phyloP scores from a whole-genome alignment of 1,140 invertebrate species.

The Brachionus koreanus region DNA sequence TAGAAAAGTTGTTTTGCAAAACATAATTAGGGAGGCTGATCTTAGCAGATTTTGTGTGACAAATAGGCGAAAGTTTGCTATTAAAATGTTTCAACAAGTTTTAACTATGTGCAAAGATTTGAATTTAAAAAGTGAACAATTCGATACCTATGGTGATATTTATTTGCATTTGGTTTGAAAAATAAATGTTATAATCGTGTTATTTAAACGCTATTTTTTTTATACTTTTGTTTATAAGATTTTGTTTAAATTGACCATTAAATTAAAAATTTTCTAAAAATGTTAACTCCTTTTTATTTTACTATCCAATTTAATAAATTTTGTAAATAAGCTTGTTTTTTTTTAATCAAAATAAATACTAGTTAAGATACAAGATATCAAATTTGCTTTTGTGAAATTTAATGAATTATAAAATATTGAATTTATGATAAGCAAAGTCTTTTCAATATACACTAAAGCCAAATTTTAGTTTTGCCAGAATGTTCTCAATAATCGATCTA shows the following conservation, averaged over 20 bases:
- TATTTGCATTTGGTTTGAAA: not conserved
- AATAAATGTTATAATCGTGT: not conserved
- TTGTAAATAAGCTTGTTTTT: not conserved
- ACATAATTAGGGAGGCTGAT: not conserved
- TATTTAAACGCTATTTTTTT: not conserved
- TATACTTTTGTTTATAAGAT: not conserved
- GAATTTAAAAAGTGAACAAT: not conserved
- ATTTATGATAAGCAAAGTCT: no score
- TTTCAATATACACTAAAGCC: no score
- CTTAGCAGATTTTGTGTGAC: not conserved
- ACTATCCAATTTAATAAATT: not conserved
- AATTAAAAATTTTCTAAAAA: not conserved
- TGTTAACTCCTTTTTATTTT: not conserved
- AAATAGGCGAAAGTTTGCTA: not conserved
- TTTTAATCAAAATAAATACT: no score
- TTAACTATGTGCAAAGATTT: not conserved
- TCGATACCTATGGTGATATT: not conserved
- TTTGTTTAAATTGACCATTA: not conserved
- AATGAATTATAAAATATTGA: no score
- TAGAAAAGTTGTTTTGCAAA: not conserved
- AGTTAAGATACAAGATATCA: no score
- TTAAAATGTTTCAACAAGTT: not conserved
- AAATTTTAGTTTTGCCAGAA: no score
- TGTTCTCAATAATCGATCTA: no score
- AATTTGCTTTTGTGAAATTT: no score